Base-by-base conservation (phyloP, 2,113 vertebrate genomes). In the Epinephelus fuscoguttatus region DNA sequence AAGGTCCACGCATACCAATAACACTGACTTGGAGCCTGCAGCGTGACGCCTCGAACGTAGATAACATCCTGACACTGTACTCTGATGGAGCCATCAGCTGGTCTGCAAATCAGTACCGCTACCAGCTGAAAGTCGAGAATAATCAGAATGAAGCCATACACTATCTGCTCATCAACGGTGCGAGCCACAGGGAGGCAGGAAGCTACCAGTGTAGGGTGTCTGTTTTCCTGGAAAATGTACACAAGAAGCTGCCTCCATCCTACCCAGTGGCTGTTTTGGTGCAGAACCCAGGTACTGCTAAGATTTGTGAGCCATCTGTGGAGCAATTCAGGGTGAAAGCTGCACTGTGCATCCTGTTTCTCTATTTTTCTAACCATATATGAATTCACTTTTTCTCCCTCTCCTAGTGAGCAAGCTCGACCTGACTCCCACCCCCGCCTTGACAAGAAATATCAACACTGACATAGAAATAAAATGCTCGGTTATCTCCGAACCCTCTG, bases 21-120 rank as follows among this genome's bases (percentile, higher is more conserved):
- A 89, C 94, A 0, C 74, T 97, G 71, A 80, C 15, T 0, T 99
- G 98, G 97, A 93, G 85, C 3, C 94, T 97, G 88, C 91, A 90
- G 71, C 92, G 85, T 2, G 67, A n/a, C 0, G 53, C 70, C 60
- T 66, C 70, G 0, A 25, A n/a, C 21, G 23, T 59, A 0, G 92
- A 93, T 0, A 71, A 84, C 52, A 93, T 99, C 55, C 74, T 96
- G 42, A 92, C 3, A 3, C 37, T 96, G 67, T 45, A 62, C 74
- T 91, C 93, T 0, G 56, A 73, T 0, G 96, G 97, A 10, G 47
- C 80, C 0, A 52, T 96, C 57, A 82, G 85, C 47, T 99, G 97
- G 97, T 92, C 86, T 0, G 40, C 70, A 6, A 50, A 80, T 0
- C 91, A 86, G 49, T 25, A 89, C 0, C 92, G 37, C 50, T 96